Evolutionary conservation across 2,113 vertebrate genomes (phyloP).

Genomic region (Peromyscus californicus): DNA sequence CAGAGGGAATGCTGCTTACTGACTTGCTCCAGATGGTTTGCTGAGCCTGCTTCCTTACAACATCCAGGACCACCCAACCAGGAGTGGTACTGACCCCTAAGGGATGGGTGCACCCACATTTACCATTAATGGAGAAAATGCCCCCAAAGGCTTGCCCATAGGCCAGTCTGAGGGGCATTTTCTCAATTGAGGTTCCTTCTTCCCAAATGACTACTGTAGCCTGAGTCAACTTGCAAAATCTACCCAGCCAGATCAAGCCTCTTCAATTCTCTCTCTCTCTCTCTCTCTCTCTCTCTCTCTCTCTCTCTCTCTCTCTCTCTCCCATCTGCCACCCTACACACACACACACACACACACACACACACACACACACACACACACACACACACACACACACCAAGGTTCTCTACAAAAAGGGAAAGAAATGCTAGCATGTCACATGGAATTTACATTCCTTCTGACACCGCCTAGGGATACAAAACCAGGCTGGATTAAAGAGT

Average conservation of each 20-base stretch:
- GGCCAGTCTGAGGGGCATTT: background rate
- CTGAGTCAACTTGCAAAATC: background rate
- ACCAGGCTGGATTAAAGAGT: no score
- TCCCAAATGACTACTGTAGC: background rate
- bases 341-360: no score
- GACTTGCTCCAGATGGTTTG: background rate
- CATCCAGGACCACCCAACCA: background rate
- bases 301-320: background rate
- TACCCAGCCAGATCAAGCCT: background rate
- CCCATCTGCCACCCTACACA: no score
- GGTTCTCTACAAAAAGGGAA: background rate
- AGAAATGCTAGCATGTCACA: background rate
- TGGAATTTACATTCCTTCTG: background rate
- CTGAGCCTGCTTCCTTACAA: background rate
- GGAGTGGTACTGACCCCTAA: background rate
- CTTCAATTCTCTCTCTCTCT: background rate
- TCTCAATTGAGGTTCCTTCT: background rate
- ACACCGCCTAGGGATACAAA: background rate
- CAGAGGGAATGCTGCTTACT: background rate
- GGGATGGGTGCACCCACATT: background rate
- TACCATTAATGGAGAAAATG: background rate
- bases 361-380: background rate
- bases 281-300: background rate
- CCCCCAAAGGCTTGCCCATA: background rate
- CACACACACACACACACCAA: background rate